Base-by-base conservation (phyloP, 92 coral and sea anemone genomes). In the Blastomussa wellsi region DNA sequence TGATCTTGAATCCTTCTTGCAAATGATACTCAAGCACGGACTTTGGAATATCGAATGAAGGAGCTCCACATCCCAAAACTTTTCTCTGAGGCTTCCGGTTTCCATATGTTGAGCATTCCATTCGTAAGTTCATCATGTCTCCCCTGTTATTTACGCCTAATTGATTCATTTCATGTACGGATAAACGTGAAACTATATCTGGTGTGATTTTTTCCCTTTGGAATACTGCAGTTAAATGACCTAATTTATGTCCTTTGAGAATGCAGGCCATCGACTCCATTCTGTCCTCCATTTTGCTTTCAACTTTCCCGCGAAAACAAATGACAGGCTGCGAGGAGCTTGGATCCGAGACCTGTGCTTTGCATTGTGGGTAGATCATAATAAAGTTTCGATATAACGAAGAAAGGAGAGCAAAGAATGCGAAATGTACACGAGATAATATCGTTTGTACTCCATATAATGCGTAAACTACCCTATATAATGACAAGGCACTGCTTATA, bases 111-210 rank as follows among this genome's bases (percentile, higher is more conserved):
- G 81, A 69, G 42, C 94, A 88, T 87, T 80, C 92, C 83, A 86
- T 89, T 55, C 86, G 89, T 68, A 92, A 81, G 33, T 84, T 87
- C 92, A 88, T 91, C 78, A 86, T 86, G 81, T 84, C 91, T 41
- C 74, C 74, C 47, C 83, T 33, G 83, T 71, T 85, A 52, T 79
- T 68, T 88, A 77, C 36, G 88, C n/a, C n/a, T n/a, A n/a, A n/a
- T n/a, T n/a, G n/a, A n/a, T n/a, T n/a, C n/a, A n/a, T n/a, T n/a
- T n/a, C 90, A 52, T 62, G 41, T 60, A 82, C 86, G 35, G 94
- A 86, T 49, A 89, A 84, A 48, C 12, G 70, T 77, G 70, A 42
- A 84, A 84, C 82, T 68, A 81, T 32, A 71, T 80, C 85, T n/a
- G 85, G 85, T 33, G 77, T 81, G 66, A 81, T 67, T 49, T 81